These are phyloP conservation scores for Psammodynastes pulverulentus DNA, from an alignment of 2,113 vertebrate species.

Conservation along the genomic window DNA sequence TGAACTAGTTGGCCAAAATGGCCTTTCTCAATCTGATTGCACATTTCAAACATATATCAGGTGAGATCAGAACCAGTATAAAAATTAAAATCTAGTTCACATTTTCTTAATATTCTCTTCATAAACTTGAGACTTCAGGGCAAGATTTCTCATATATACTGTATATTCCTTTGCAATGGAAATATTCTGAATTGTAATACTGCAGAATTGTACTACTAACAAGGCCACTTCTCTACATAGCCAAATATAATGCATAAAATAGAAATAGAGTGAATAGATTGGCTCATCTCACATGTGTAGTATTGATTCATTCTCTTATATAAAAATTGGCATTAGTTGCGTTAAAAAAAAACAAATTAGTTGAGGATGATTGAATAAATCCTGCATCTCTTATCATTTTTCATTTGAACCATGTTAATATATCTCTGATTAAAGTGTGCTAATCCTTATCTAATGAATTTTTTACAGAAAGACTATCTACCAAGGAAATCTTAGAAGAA, in stretches of 20 bases:
- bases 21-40: not conserved
- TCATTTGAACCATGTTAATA: slow-evolving; percentile 40
- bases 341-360: not conserved
- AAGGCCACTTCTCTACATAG: not conserved
- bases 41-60: not conserved
- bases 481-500: slow-evolving; percentile 31
- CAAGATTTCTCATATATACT: not conserved
- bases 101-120: not conserved
- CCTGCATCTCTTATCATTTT: slow-evolving; percentile 24
- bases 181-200: not conserved
- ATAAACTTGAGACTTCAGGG: not conserved
- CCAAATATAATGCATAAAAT: not conserved
- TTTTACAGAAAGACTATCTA: slow-evolving; percentile 28
- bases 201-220: not conserved
- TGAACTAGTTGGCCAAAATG: not conserved
- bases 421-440: slow-evolving; percentile 28
- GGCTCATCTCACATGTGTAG: not conserved
- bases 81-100: not conserved
- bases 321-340: not conserved
- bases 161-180: not conserved
- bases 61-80: not conserved
- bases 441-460: slow-evolving; percentile 27
- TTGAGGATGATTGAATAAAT: slow-evolving; percentile 10
- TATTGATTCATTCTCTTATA: not conserved
- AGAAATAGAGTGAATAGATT: no score